A percentile compares a stretch with the other conserved stretches of the same genome.
phyloP scores from a whole-genome alignment of 1,140 invertebrate species.

The Onthophagus taurus region DNA sequence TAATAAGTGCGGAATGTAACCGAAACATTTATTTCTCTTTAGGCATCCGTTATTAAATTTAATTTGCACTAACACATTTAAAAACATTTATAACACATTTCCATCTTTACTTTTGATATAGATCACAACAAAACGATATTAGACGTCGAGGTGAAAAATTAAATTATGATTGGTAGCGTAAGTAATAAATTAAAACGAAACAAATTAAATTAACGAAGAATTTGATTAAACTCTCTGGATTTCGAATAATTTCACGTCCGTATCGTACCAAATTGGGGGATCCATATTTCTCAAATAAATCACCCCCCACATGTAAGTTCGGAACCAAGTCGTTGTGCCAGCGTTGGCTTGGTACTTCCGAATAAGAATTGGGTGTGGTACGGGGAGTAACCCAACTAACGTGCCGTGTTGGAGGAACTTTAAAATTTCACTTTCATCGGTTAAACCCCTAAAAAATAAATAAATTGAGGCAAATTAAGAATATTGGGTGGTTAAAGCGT shows the following conservation, averaged over 20 bases:
- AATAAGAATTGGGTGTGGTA: constrained; percentile 98
- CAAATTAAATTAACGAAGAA: not conserved
- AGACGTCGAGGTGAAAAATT: too few relatives aligned
- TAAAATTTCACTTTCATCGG: constrained; percentile 98
- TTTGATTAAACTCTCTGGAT: constrained; percentile 75
- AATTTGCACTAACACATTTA: too few relatives aligned
- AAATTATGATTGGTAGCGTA: not conserved
- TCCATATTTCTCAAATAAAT: constrained; percentile 97
- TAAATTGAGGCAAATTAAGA: not conserved
- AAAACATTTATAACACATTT: too few relatives aligned
- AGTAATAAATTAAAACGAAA: not conserved
- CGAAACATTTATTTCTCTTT: too few relatives aligned
- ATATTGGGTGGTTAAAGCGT: constrained; percentile 11
- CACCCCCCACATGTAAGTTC: constrained; percentile 99
- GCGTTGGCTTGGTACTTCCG: constrained; percentile 97
- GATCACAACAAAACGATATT: too few relatives aligned
- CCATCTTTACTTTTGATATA: too few relatives aligned
- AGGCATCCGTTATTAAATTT: too few relatives aligned
- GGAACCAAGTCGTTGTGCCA: constrained; percentile 97
- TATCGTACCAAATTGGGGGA: constrained; percentile 99
- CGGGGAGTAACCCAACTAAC: constrained; percentile 91
- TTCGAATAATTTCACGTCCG: constrained; percentile 97
- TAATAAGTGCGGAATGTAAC: too few relatives aligned
- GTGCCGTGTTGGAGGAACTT: constrained; percentile 99
- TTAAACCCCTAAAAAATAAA: constrained; percentile 71